Base-by-base conservation (phyloP, 1,140 invertebrate genomes). In the Patella vulgata region DNA sequence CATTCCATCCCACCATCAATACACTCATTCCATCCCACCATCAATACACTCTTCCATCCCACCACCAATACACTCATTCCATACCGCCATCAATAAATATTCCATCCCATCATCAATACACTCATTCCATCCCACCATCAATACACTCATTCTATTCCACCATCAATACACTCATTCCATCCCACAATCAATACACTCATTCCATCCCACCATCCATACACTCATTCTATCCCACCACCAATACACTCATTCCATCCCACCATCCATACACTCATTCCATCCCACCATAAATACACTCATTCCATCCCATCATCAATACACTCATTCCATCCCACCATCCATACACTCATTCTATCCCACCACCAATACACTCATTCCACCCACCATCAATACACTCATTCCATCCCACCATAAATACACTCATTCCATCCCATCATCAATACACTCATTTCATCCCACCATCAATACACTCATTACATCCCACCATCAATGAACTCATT, bases 211-310 rank as follows among this genome's bases (percentile, higher is more conserved):
- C 40, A 21, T 33, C 55, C 57, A 21, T n/a, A 21, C 46, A 58
- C 46, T 59, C 46, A 51, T 21, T 57, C 54, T 57, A 39, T 48
- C 39, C 23, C 54, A 12, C 39, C 46, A 9, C 23, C 54, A 51
- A 6, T 57, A 17, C 23, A 11, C 46, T 21, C 23, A 14, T 57
- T 36, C 23, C 54, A 12, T 23, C 23, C 39, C 23, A 14, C 46
- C 48, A 8, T 27, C 28, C 44, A 58, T 27, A 21, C 48, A 58
- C 57, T 59, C 57, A 21, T 47, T 42, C 57, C 28, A 51, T 59
- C 40, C 28, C 31, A 9, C 57, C 28, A n/a, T 54, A 8, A 21
- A 19, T n/a, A 6, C 55, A 14, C 19, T 31, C 55, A n/a, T 53
- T 25, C 23, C 48, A 25, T 27, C 19, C 23, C 28, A 51, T 27